These are phyloP conservation scores for Hassar affinis DNA, from an alignment of 2,113 vertebrate genomes.

Conservation along the genomic window DNA sequence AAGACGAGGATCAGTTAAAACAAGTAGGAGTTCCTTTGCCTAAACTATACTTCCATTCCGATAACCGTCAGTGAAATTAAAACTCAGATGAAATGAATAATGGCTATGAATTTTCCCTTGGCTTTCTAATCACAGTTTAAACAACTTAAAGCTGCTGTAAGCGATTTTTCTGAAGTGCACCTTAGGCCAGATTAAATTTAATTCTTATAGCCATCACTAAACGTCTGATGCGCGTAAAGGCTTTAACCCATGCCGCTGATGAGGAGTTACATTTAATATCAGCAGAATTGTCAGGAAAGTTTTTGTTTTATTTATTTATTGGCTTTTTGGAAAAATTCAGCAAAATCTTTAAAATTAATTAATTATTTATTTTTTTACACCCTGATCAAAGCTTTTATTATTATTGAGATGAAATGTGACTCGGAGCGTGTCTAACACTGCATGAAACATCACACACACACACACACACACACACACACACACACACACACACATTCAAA, in stretches of 20 bases:
- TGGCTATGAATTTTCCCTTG: too few relatives aligned
- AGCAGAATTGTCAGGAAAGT: too few relatives aligned
- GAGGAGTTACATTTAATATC: neutral
- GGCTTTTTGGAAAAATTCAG: neutral
- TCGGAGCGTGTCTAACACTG: neutral
- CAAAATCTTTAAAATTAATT: too few relatives aligned
- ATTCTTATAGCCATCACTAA: too few relatives aligned
- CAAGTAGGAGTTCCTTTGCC: slow-evolving; percentile 99
- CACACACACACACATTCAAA: too few relatives aligned
- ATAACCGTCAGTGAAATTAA: too few relatives aligned
- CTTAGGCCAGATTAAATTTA: too few relatives aligned
- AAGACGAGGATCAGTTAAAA: slow-evolving; percentile 99
- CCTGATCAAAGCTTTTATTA: neutral
- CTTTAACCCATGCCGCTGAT: too few relatives aligned
- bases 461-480: too few relatives aligned
- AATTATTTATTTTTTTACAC: neutral
- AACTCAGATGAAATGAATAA: too few relatives aligned
- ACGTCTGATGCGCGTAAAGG: neutral
- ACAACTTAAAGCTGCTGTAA: neutral
- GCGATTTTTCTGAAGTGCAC: neutral
- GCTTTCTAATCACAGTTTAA: neutral
- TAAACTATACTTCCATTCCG: too few relatives aligned
- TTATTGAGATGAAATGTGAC: neutral
- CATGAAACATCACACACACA: neutral
- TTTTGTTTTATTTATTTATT: neutral